Conservation (phyloP, 2,113 vertebrate genomes). For the Motacilla alba region DNA sequence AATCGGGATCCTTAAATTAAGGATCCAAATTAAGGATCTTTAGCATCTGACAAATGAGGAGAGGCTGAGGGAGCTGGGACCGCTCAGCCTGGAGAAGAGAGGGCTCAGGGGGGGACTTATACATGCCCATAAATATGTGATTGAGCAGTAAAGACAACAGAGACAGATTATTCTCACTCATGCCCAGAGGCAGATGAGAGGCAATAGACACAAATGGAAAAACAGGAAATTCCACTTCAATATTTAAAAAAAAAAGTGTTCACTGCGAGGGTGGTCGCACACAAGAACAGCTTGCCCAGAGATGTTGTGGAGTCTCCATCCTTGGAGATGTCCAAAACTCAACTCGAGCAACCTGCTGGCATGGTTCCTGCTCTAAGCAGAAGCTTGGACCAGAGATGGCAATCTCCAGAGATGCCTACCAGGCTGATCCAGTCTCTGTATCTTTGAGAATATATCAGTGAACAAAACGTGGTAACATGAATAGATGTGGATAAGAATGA, state of each 20-base stretch:
- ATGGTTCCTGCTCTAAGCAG: neutral
- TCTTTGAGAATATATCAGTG: neutral
- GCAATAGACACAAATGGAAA: neutral
- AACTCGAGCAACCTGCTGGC: neutral
- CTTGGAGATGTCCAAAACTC: neutral
- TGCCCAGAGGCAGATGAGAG: neutral
- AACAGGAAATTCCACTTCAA: neutral
- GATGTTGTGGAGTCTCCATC: neutral
- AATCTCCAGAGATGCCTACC: neutral
- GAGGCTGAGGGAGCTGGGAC: neutral
- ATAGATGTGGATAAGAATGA: neutral
- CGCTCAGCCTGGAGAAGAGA: neutral
- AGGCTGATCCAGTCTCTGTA: neutral
- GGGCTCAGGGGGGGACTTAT: neutral
- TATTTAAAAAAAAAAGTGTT: neutral
- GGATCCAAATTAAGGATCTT: neutral
- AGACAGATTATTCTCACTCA: neutral
- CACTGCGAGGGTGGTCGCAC: rapidly evolving
- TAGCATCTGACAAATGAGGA: neutral
- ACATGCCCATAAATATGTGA: neutral
- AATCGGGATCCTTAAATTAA: neutral
- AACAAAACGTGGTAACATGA: neutral
- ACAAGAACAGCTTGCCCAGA: neutral
- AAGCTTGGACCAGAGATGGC: neutral
- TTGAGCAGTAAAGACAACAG: neutral